These are phyloP conservation scores for Apis laboriosa DNA, from an alignment of 1,140 invertebrate species.

Conservation along the genomic window DNA sequence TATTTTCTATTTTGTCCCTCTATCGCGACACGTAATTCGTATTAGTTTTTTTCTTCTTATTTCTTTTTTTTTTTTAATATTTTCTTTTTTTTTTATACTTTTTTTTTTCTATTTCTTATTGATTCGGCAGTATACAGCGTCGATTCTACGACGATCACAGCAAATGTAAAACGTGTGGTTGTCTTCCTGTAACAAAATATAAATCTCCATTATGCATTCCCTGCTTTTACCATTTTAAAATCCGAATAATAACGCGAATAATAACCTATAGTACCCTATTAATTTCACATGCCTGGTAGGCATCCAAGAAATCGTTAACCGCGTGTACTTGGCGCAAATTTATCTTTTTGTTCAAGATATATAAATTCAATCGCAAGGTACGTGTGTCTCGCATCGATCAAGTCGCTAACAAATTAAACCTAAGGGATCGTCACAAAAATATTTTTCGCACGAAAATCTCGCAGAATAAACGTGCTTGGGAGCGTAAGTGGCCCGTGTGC, in stretches of 20 bases:
- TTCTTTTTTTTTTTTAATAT: background rate
- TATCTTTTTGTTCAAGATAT: background rate
- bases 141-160: slow-evolving; percentile 67
- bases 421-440: slow-evolving; percentile 75
- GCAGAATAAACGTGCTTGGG: slow-evolving; percentile 51
- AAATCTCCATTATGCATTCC: slow-evolving; percentile 77
- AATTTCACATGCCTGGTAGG: slow-evolving; percentile 50
- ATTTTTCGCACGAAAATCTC: slow-evolving; percentile 68
- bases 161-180: slow-evolving; percentile 70
- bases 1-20: background rate
- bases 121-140: slow-evolving; percentile 49
- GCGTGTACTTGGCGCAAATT: slow-evolving; percentile 22
- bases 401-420: slow-evolving; percentile 52
- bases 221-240: slow-evolving; percentile 74
- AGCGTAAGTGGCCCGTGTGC: slow-evolving; percentile 50
- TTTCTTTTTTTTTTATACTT: background rate
- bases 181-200: slow-evolving; percentile 81
- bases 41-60: background rate
- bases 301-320: slow-evolving; percentile 26
- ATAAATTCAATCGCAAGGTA: slow-evolving; percentile 26
- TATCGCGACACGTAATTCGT: background rate
- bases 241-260: slow-evolving; percentile 74
- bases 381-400: slow-evolving; percentile 14
- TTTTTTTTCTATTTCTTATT: background rate
- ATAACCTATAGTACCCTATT: slow-evolving; percentile 74